Evolutionary conservation across 2,888 invertebrate genomes (phyloP), one percentile per base, ranked within the genome.

Genomic region (Amphipoea lucens): DNA sequence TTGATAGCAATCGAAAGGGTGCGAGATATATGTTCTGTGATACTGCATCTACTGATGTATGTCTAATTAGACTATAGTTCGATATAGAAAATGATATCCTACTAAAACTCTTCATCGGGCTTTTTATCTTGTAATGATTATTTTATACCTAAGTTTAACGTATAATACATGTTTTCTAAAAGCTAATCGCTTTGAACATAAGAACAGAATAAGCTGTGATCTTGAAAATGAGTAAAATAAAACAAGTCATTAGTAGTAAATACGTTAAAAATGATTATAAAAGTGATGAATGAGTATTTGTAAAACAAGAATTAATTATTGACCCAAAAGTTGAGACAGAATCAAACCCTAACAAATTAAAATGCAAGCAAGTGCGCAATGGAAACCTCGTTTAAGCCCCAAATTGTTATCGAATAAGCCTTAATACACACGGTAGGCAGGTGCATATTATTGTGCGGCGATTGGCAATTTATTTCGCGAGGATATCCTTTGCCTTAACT

Each of bases 401-500:
- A 63, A 77, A 77, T 77, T 57, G 20, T 72, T 68, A 68, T 72
- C 57, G 68, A 70, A 40, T 81, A 54, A 71, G 23, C n/a, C 74
- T 72, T 71, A 73, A 80, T 65, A 71, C 48, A 75, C 79, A 81
- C 71, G 71, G 73, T 71, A 79, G 79, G 87, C 90, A 89, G 90
- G 88, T 92, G 90, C 84, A 87, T 78, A 76, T 88, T 85, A 88
- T 87, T 89, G 79, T 88, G 78, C 76, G 82, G 83, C 85, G 76
- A 88, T 88, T 84, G 88, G 77, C 86, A 87, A 91, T 91, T 89
- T 91, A 91, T 91, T 90, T 86, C 79, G 86, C 83, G 88, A 91
- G 92, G 90, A 93, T 91, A 88, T 91, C 90, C 90, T 89, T 90
- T 89, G 79, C 90, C 90, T 84, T 90, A 90, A 80, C 80, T 89